A percentile compares a stretch with the other conserved stretches of the same genome.
Evolutionary conservation across 2,113 vertebrate species (phyloP).

Genomic region (Cercocebus atys): DNA sequence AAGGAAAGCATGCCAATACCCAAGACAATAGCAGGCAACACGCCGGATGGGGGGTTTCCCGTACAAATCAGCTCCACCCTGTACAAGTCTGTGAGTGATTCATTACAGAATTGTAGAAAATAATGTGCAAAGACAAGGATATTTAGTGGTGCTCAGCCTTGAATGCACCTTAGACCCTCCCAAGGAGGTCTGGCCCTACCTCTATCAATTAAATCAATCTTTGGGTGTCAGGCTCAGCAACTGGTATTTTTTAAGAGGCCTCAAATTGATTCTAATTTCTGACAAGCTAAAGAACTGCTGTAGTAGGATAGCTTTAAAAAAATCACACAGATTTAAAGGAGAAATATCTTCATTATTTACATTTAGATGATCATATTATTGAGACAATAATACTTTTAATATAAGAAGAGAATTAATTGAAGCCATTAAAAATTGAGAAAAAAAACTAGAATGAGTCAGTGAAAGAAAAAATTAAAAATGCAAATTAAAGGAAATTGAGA

Average conservation of each 20-base stretch:
- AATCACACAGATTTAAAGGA: neutral
- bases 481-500: neutral
- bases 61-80: accelerated
- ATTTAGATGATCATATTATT: neutral
- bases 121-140: neutral
- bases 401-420: neutral
- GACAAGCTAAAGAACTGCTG: neutral
- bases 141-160: neutral
- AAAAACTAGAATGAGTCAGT: neutral
- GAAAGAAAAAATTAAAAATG: neutral
- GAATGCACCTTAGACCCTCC: neutral
- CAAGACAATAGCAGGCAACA: accelerated
- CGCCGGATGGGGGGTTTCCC: accelerated
- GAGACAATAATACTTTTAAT: neutral
- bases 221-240: neutral
- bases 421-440: neutral
- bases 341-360: neutral
- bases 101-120: accelerated
- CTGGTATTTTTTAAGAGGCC: neutral
- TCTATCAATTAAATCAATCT: neutral
- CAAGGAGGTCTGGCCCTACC: neutral
- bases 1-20: accelerated
- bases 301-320: neutral
- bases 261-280: neutral
- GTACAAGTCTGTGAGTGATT: accelerated